phyloP scores from a whole-genome alignment of 1,140 invertebrate species.

The Caenorhabditis inopinata region DNA sequence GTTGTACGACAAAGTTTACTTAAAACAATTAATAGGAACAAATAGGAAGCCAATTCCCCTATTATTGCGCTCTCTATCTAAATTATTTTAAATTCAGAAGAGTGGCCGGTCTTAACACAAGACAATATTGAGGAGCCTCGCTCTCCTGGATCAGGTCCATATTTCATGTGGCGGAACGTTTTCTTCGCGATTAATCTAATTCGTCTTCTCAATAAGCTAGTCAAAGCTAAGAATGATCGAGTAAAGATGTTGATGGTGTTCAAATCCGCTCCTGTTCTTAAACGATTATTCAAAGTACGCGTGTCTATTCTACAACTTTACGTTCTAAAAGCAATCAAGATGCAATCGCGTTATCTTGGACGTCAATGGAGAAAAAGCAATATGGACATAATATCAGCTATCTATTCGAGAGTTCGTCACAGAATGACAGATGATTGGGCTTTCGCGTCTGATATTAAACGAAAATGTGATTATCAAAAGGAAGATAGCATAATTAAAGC shows the following conservation, averaged over 20 bases:
- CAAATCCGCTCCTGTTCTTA: conserved; percentile 96
- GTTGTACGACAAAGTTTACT: no score
- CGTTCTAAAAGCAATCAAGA: conserved; percentile 93
- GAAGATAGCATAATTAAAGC: conserved; percentile 91
- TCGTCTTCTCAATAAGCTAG: conserved; percentile 94
- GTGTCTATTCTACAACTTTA: conserved; percentile 78
- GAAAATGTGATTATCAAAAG: conserved; percentile 97
- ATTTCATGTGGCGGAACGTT: conserved; percentile 93
- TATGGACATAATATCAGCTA: conserved; percentile 99
- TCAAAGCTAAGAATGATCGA: conserved; percentile 98
- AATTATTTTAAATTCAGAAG: conserved; percentile 72
- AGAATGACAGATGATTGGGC: conserved; percentile 98
- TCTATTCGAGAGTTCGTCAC: conserved; percentile 86
- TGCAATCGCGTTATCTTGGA: conserved; percentile 99
- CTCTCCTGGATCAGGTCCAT: conserved; percentile 46
- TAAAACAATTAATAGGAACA: no score
- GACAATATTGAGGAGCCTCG: conserved; percentile 76
- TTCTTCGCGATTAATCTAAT: conserved; percentile 97
- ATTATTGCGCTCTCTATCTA: conserved; percentile 17
- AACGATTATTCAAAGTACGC: conserved; percentile 82
- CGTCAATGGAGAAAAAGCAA: conserved; percentile 98
- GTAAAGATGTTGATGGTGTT: conserved; percentile 99
- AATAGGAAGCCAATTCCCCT: no score
- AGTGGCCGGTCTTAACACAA: conserved; percentile 87
- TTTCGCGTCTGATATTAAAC: conserved; percentile 95